A percentile compares a stretch with the other conserved stretches of the same genome.
Conservation (phyloP, 1,140 invertebrate genomes). For the Teleogryllus occipitalis region DNA sequence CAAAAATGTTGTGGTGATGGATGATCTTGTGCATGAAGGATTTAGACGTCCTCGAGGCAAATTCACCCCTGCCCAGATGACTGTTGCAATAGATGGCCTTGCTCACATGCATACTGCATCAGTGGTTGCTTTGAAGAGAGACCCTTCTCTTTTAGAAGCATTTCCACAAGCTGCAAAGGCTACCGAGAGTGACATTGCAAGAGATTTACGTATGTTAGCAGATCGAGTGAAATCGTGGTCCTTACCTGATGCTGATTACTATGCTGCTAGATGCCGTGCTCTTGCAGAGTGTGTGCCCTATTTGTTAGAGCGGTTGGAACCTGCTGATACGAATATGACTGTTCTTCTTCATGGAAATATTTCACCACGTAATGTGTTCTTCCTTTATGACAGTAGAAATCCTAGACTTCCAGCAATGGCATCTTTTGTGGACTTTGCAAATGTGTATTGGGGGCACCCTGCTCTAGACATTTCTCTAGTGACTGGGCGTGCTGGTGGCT, state of each 20-base stretch:
- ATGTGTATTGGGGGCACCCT: background rate
- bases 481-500: background rate
- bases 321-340: background rate
- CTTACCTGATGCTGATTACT: background rate
- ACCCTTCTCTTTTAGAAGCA: background rate
- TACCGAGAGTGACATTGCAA: background rate
- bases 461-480: background rate
- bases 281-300: background rate
- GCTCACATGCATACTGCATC: background rate
- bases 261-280: background rate
- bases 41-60: background rate
- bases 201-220: background rate
- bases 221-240: background rate
- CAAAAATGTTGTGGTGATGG: background rate
- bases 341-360: background rate
- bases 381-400: background rate
- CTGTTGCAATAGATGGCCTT: background rate
- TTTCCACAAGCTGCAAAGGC: background rate
- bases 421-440: background rate
- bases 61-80: background rate
- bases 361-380: background rate
- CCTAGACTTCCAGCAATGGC: background rate
- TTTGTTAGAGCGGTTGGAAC: background rate
- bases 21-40: background rate
- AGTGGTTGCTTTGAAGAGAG: background rate